Evolutionary conservation across 2,113 vertebrate species (phyloP), one percentile per base, ranked within the genome.

Genomic region (Catagonus wagneri): DNA sequence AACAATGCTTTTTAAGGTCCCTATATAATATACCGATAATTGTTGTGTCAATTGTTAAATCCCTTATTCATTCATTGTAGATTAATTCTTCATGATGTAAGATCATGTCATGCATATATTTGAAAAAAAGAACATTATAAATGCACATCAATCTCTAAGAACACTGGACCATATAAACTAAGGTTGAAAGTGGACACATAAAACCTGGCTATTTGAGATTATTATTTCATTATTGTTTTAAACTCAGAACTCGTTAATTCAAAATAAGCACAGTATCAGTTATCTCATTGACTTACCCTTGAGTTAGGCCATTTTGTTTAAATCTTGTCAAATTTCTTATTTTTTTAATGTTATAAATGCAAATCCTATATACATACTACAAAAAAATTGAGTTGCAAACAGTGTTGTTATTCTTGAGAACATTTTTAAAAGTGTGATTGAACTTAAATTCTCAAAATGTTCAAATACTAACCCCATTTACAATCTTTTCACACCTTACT

Each of bases 81-180:
- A 68, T 91, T 80, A 88, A 34, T 78, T 92, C n/a, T 19, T 94
- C 65, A 90, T 11, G 44, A 95, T 52, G 44, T 16, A 75, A 16
- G 7, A 50, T 60, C 17, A 54, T 34, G 2, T 7, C 5, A 32
- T 32, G 2, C 71, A 54, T 50, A 60, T 71, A 29, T 60, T 56
- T 61, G 58, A 90, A 92, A 90, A 32, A 10, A 44, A 58, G 17
- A 58, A 94, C 3, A 72, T 56, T 83, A 22, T 20, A n/a, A 80
- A 84, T 65, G 14, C 1, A 61, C 54, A 93, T 27, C 4, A 71
- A 3, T 69, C 36, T 79, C 52, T 85, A 7, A 86, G 32, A 69
- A 89, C 11, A 29, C 23, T 89, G 25, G n/a, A 22, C 8, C 16
- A 50, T 36, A n/a, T 23, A 81, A 74, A 63, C 13, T 65, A 15